Percentiles rank a stretch among this genome's conserved stretches.
phyloP scores from a whole-genome alignment of 2,113 vertebrate genomes.

The Apeltes quadracus region DNA sequence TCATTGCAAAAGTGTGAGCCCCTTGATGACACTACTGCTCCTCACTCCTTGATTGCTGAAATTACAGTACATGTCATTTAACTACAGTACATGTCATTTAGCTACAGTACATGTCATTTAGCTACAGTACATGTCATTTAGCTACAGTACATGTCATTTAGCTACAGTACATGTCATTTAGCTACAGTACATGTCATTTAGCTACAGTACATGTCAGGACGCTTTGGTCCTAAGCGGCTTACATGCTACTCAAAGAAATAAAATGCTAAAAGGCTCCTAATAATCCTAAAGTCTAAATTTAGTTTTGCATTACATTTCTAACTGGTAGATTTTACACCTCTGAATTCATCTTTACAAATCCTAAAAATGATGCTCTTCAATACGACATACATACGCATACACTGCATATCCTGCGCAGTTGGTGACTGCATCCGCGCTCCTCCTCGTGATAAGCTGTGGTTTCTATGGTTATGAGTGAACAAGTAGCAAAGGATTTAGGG shows the following conservation, averaged over 20 bases:
- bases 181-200: too few relatives aligned
- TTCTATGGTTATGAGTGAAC: constrained; percentile 49
- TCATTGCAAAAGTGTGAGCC: not conserved
- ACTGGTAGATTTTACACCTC: not conserved
- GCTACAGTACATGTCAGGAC: too few relatives aligned
- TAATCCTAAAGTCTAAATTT: not conserved
- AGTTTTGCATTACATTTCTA: not conserved
- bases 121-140: too few relatives aligned
- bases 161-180: too few relatives aligned
- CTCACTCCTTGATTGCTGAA: not conserved
- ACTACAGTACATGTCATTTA: too few relatives aligned
- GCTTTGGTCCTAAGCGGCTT: too few relatives aligned
- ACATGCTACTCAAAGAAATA: not conserved
- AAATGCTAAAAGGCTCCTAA: not conserved
- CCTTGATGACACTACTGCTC: not conserved
- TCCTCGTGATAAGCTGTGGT: constrained; percentile 19
- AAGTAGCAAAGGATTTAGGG: constrained; percentile 48
- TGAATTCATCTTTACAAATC: not conserved
- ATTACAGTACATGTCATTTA: too few relatives aligned
- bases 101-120: too few relatives aligned
- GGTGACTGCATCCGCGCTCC: not conserved
- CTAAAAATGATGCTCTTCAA: not conserved
- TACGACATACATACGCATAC: too few relatives aligned
- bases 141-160: too few relatives aligned
- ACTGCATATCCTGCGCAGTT: not conserved